A percentile compares a stretch with the other conserved stretches of the same genome.
Conservation (phyloP, 2,797 vertebrate species). For the Poecilia picta region DNA sequence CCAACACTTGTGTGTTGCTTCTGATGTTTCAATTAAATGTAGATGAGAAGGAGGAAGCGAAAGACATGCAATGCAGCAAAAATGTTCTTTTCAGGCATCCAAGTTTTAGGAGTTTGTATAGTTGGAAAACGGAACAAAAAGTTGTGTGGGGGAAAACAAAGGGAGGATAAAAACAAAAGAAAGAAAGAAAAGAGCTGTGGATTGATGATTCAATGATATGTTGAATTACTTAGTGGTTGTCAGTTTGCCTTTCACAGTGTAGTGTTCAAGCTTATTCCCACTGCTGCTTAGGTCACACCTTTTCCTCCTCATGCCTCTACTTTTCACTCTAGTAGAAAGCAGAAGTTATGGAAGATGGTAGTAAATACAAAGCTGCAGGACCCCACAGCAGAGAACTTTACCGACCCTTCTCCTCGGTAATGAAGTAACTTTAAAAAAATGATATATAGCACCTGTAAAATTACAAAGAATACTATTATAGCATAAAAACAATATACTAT, state of each 20-base stretch:
- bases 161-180: conserved; percentile 1
- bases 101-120: conserved; percentile 43
- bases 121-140: conserved; percentile 21
- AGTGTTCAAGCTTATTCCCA: conserved; percentile 45
- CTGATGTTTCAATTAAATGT: conserved; percentile 75
- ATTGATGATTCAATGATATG: conserved; percentile 72
- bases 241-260: conserved; percentile 70
- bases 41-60: conserved; percentile 54
- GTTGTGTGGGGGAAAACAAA: conserved; percentile 14
- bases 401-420: conserved; percentile 21
- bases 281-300: conserved; percentile 45
- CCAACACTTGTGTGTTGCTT: conserved; percentile 36
- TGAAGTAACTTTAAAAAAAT: background rate
- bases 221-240: conserved; percentile 73
- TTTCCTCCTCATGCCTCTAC: conserved; percentile 59
- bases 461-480: background rate
- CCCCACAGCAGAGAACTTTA: conserved; percentile 57
- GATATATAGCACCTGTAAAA: background rate
- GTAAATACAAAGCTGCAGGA: conserved; percentile 70
- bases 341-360: conserved; percentile 67
- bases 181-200: conserved; percentile 27
- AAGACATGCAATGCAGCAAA: conserved; percentile 44
- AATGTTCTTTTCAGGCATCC: conserved; percentile 54
- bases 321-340: conserved; percentile 72
- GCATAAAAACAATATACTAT: background rate